Base-by-base conservation (phyloP, 1,140 invertebrate species). In the Anastrepha obliqua region DNA sequence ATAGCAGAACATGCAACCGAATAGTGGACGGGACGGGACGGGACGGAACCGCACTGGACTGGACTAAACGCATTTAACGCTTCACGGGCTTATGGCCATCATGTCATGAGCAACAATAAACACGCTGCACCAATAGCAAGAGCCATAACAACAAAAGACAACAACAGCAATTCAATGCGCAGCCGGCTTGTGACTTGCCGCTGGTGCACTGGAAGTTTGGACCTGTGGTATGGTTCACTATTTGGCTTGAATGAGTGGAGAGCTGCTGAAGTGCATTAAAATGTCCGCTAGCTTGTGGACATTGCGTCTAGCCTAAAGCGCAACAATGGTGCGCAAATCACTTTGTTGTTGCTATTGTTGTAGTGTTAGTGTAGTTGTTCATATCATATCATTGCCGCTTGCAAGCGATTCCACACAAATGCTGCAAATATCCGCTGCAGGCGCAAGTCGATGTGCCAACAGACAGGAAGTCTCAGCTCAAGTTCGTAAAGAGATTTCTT, bases 1-100 rank as follows among this genome's bases (percentile, higher is more conserved):
- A 15, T 74, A 51, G 17, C 67, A 17, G 39, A 47, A 47, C 70
- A 74, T 74, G 70, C 17, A 51, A 58, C 5, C 5, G 20, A 44
- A 55, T 9, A 29, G n/a, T 7, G 29, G 15, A 51, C 3, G 6
- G 15, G 44, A 78, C 17, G 11, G 44, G 9, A 1, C 4, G 17
- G 67, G 6, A 74, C 2, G 13, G 67, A 11, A 74, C 29, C 8
- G 70, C 15, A 51, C 44, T 13, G 4, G 70, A 74, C 70, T 11
- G 44, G 74, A 55, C 74, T 81, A 81, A 81, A 81, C 85, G 85
- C 85, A 86, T 86, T 86, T 86, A 86, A 86, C 85, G 85, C 85
- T 86, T 86, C 62, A 86, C 39, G 85, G 85, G 62, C 62, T 86
- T 86, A 86, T 86, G 39, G 58, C 59, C 62, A 65, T 86, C 85